Base-by-base conservation (phyloP, 2,888 invertebrate genomes). In the Sarcophaga subvicina region DNA sequence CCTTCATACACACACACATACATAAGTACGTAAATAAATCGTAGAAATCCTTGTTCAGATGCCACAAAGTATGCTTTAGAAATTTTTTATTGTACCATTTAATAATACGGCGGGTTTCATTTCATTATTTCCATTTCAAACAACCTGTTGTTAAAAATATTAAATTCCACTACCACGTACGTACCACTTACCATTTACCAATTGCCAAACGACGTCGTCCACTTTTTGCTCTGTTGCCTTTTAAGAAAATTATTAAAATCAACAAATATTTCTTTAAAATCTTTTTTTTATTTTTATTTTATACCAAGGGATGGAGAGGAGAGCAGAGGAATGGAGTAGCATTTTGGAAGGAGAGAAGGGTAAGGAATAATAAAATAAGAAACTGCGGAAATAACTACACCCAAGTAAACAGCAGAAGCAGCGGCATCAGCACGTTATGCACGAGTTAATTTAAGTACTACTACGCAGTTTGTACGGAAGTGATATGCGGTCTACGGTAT, bases 371-470 rank as follows among this genome's bases (percentile, higher is more conserved):
- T 11, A 70, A 69, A 70, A 75, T 11, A 67, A 49, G 22, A 25
- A 83, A 62, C 47, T 85, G 70, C 82, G 25, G 63, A 85, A 75
- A 70, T 49, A 75, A 67, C 64, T 82, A 64, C 60, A 80, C 76
- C 72, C 69, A 67, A 77, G 64, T 47, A 69, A 75, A 82, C 14
- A 49, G 37, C 37, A 37, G 37, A 1, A 6, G 37, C 37, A 37
- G 37, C 37, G 6, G 37, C 37, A 37, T 6, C 27, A 64, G n/a
- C 11, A 70, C 75, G 78, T 81, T 71, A 75, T 81, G 86, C 86
- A 87, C 86, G 86, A 87, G 77, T 83, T 83, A 78, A 81, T 78
- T 79, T 81, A 75, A 84, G 63, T 64, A 78, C 73, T 49, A 79
- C 85, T 49, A 79, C 85, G 82, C 77, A 82, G 49, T 66, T 77